These are phyloP conservation scores for Sympetrum striolatum DNA, from an alignment of 2,888 invertebrate genomes.

Conservation along the genomic window DNA sequence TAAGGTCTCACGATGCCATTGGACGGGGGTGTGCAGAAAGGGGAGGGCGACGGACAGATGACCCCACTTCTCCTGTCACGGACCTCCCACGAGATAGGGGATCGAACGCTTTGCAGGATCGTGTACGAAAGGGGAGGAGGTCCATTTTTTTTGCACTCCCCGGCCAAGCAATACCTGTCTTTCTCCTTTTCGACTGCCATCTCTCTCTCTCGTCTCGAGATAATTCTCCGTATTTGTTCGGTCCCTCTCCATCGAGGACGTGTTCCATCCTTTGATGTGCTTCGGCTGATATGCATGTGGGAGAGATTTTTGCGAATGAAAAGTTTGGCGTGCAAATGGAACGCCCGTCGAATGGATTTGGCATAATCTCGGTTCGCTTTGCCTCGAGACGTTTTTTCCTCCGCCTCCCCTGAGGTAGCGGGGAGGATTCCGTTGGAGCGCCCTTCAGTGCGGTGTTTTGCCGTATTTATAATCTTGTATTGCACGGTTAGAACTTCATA, in stretches of 20 bases:
- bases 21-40: background rate
- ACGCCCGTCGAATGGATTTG: background rate
- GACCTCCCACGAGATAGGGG: slow-evolving; percentile 24
- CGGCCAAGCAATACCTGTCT: slow-evolving; percentile 19
- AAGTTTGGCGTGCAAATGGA: background rate
- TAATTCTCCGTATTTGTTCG: background rate
- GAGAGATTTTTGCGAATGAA: background rate
- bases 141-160: background rate
- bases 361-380: background rate
- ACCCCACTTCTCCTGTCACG: background rate
- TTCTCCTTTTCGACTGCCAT: slow-evolving; percentile 5
- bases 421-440: background rate
- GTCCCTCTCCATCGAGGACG: background rate
- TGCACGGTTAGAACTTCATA: background rate
- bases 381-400: background rate
- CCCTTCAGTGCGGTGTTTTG: background rate
- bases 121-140: background rate
- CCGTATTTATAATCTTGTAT: background rate
- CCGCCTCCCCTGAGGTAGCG: too few species aligned
- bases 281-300: background rate
- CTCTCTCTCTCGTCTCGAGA: background rate
- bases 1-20: background rate
- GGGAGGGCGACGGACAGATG: background rate
- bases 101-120: background rate
- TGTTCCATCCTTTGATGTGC: background rate